Evolutionary conservation across 2,113 vertebrate genomes (phyloP).

Genomic region (Mungos mungo): DNA sequence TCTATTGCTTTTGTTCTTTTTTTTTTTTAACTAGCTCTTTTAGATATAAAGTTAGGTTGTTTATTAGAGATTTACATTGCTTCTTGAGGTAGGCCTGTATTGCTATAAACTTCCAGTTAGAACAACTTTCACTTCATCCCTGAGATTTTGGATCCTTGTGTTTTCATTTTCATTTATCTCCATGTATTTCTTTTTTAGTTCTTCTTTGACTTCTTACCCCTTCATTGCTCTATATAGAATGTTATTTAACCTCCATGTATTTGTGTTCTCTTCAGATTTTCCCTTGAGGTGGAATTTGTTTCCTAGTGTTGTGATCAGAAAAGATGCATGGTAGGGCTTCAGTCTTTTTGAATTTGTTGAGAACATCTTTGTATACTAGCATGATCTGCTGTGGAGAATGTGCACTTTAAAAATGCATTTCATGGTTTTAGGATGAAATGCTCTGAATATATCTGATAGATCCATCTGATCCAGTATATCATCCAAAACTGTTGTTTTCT

Average conservation of each 20-base stretch:
- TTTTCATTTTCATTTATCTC: neutral
- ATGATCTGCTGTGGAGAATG: neutral
- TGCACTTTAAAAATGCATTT: neutral
- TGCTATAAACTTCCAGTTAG: neutral
- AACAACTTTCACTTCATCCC: neutral
- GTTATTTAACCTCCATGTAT: neutral
- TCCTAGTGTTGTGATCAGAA: neutral
- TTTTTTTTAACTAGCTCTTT: neutral
- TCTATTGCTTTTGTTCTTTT: neutral
- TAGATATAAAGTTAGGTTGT: neutral
- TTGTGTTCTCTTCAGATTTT: neutral
- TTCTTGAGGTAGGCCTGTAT: neutral
- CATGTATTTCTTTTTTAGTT: neutral
- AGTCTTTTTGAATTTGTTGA: neutral
- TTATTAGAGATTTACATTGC: neutral
- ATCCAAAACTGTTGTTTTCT: neutral
- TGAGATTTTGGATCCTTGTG: neutral
- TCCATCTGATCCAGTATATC: neutral
- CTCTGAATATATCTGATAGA: neutral
- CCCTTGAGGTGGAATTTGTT: neutral
- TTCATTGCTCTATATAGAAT: neutral
- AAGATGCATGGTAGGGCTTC: neutral
- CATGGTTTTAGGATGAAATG: neutral
- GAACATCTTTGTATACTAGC: neutral
- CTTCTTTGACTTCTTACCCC: neutral